Evolutionary conservation across 2,113 vertebrate species (phyloP).

Genomic region (Eulemur macaco): DNA sequence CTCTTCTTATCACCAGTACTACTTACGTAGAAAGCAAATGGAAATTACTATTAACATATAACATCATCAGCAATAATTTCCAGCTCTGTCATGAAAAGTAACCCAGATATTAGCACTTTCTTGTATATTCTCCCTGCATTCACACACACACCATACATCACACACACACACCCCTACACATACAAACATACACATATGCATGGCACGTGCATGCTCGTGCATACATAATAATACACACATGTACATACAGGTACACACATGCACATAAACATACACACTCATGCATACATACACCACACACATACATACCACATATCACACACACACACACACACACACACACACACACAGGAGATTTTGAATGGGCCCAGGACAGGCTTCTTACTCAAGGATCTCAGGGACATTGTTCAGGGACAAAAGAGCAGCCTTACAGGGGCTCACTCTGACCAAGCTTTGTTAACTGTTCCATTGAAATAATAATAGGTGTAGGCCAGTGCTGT

Average conservation of each 20-base stretch:
- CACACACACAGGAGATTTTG: background rate
- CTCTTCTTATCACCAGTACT: background rate
- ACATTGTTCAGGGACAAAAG: background rate
- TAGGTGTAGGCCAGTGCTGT: background rate
- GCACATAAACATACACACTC: background rate
- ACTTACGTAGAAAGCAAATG: background rate
- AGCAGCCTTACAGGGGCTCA: background rate
- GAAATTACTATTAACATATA: background rate
- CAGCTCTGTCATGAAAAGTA: background rate
- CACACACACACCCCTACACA: background rate
- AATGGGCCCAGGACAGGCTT: background rate
- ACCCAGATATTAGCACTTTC: background rate
- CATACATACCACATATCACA: too few species aligned
- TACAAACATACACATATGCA: background rate
- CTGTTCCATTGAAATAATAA: background rate
- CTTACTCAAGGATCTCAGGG: background rate
- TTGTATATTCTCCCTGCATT: background rate
- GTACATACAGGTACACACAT: background rate
- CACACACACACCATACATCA: background rate
- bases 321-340: background rate
- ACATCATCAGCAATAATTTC: background rate
- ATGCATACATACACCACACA: too few species aligned
- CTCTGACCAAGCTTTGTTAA: background rate
- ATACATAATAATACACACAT: background rate
- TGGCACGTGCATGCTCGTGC: too few species aligned